Conservation (phyloP, 2,797 vertebrate genomes). For the Pygocentrus nattereri region DNA sequence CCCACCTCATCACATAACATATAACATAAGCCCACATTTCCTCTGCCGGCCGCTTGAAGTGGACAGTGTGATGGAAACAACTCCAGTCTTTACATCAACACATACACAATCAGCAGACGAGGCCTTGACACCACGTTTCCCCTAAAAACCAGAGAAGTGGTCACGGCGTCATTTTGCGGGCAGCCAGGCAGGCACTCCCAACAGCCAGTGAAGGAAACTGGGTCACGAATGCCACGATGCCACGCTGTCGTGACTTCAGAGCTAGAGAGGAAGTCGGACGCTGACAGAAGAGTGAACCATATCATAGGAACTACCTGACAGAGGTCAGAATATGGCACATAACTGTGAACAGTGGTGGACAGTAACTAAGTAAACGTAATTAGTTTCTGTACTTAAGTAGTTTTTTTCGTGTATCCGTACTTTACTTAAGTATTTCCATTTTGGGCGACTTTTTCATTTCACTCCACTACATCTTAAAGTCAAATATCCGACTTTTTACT, state of each 20-base stretch:
- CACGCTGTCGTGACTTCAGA: slow-evolving; percentile 18
- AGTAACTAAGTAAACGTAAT: too few species aligned
- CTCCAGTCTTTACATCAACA: slow-evolving; percentile 17
- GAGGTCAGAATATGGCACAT: too few species aligned
- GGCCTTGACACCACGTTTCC: not conserved
- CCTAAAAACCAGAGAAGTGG: slow-evolving; percentile 7
- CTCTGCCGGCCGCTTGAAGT: slow-evolving; percentile 28
- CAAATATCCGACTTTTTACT: too few species aligned
- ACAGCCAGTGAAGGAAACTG: not conserved
- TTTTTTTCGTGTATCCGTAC: too few species aligned
- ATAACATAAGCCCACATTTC: slow-evolving; percentile 12
- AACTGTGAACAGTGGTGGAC: too few species aligned
- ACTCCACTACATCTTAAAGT: too few species aligned
- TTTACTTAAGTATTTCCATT: too few species aligned
- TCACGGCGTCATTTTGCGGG: not conserved
- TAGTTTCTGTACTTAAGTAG: too few species aligned
- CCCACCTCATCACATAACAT: slow-evolving; percentile 7
- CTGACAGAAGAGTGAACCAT: not conserved
- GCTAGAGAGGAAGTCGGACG: not conserved
- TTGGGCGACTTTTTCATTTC: too few species aligned
- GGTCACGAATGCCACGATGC: not conserved
- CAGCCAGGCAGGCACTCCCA: not conserved
- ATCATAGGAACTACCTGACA: too few species aligned
- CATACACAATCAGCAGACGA: slow-evolving; percentile 17
- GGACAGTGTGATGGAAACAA: not conserved